Evolutionary conservation across 2,113 vertebrate species (phyloP).

Genomic region (Ptilorrhoa leucosticta): DNA sequence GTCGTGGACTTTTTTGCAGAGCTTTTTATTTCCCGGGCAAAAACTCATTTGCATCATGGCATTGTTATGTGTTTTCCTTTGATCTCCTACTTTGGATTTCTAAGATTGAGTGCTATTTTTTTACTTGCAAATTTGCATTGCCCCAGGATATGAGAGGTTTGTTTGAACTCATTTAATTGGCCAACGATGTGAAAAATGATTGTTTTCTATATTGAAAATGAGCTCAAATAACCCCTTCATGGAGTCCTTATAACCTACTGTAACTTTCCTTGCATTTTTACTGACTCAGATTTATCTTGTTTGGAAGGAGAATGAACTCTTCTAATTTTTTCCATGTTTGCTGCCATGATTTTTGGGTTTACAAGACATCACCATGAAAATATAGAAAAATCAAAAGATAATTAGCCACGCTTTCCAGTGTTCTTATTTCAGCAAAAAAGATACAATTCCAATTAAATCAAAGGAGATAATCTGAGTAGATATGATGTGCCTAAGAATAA

Average conservation of each 20-base stretch:
- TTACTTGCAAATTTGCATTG: constrained; percentile 19
- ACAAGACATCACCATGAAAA: background rate
- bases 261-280: background rate
- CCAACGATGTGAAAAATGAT: constrained; percentile 38
- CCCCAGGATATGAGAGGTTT: constrained; percentile 11
- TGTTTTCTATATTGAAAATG: background rate
- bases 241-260: background rate
- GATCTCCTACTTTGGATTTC: constrained; percentile 29
- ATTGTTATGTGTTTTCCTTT: constrained; percentile 33
- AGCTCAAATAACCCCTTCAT: background rate
- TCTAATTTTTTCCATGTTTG: background rate
- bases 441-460: background rate
- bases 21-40: background rate
- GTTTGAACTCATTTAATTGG: constrained; percentile 46
- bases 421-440: background rate
- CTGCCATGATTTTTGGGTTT: background rate
- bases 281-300: background rate
- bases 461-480: background rate
- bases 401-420: background rate
- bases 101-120: background rate
- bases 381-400: background rate
- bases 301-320: background rate
- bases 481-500: background rate
- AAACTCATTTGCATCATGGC: background rate
- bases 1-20: background rate